These are phyloP conservation scores for Brassicogethes aeneus DNA, from an alignment of 2,888 invertebrate genomes.

Conservation along the genomic window DNA sequence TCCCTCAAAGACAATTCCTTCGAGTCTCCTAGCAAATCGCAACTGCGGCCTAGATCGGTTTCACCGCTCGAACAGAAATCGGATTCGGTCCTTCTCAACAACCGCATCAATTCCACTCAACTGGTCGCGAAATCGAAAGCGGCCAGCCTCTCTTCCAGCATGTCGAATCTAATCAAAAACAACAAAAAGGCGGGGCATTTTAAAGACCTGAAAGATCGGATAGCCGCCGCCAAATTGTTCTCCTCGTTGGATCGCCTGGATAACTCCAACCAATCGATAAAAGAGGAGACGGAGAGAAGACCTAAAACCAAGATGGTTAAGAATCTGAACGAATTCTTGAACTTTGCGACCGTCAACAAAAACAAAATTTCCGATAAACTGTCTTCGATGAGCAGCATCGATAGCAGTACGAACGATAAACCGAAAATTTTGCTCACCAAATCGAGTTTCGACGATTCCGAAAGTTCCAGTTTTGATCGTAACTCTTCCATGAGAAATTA, in stretches of 20 bases:
- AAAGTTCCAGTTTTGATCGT: constrained; percentile 35
- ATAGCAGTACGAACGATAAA: constrained; percentile 21
- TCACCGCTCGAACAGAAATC: constrained; percentile 39
- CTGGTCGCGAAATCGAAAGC: constrained; percentile 21
- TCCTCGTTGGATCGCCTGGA: constrained; percentile 53
- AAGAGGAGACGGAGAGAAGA: constrained; percentile 39
- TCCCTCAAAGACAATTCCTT: neutral
- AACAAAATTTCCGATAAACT: constrained; percentile 43
- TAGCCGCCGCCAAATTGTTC: constrained; percentile 45
- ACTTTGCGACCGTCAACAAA: constrained; percentile 62
- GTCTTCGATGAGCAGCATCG: constrained; percentile 10
- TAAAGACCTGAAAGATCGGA: constrained; percentile 48
- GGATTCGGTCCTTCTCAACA: constrained; percentile 34
- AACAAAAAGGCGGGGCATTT: constrained; percentile 44
- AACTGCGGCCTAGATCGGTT: constrained; percentile 35
- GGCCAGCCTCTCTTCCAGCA: constrained; percentile 37
- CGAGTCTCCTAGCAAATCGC: constrained; percentile 13
- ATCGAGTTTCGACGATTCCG: constrained; percentile 43
- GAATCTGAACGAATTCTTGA: constrained; percentile 78
- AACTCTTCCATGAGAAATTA: constrained; percentile 27
- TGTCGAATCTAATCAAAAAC: constrained; percentile 37
- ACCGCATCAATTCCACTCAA: constrained; percentile 30
- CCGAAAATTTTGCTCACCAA: constrained; percentile 45
- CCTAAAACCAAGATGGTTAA: constrained; percentile 49
- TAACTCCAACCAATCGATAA: constrained; percentile 29